phyloP scores from a whole-genome alignment of 1,140 invertebrate species.

The Chironomus striatipennis region DNA sequence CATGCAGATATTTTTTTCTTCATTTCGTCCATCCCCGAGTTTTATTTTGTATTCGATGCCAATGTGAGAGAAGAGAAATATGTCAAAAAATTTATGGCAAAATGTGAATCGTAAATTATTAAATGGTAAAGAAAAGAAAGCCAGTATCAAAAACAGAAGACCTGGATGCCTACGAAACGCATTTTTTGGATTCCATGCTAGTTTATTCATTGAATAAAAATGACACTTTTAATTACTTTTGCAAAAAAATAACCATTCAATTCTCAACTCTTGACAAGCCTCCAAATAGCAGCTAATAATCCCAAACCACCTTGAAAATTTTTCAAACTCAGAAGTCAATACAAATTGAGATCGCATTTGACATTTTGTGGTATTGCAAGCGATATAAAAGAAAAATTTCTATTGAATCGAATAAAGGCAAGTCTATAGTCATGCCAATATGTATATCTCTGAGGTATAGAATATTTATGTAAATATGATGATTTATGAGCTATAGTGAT shows the following conservation, averaged over 20 bases:
- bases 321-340: not conserved
- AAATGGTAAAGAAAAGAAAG: not conserved
- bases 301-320: not conserved
- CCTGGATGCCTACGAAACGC: no score
- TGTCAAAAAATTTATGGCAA: constrained; percentile 14
- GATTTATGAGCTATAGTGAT: constrained; percentile 16
- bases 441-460: not conserved
- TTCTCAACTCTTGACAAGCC: no score
- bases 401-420: not conserved
- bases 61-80: constrained; percentile 3
- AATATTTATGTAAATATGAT: constrained; percentile 21
- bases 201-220: no score
- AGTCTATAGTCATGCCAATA: not conserved
- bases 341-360: constrained; percentile 22
- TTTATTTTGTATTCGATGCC: not conserved
- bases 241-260: no score
- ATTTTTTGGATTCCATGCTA: no score
- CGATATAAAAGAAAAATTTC: not conserved
- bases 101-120: constrained; percentile 3
- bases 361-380: not conserved
- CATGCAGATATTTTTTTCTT: not conserved
- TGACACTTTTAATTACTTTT: no score
- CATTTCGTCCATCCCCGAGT: no score
- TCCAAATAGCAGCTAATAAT: not conserved
- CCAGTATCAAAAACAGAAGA: not conserved